These are phyloP conservation scores for Cataglyphis albicans DNA, from an alignment of 2,888 invertebrate species.

Conservation along the genomic window DNA sequence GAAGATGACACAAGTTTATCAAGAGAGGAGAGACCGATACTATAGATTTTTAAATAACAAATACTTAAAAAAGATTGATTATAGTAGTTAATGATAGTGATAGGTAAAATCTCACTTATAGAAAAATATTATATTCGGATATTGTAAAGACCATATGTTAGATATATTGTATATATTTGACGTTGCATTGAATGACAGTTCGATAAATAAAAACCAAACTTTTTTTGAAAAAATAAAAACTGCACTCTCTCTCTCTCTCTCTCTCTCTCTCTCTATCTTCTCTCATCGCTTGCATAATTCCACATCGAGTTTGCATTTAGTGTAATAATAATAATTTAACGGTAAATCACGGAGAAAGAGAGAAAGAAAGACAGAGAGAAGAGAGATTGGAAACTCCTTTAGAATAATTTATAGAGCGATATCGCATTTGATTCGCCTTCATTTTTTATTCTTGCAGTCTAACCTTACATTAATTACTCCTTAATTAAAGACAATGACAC, in stretches of 20 bases:
- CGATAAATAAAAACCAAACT: slow-evolving; percentile 51
- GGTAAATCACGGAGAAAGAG: not conserved
- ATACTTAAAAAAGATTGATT: not conserved
- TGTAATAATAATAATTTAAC: not conserved
- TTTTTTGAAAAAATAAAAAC: not conserved
- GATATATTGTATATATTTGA: slow-evolving; percentile 58
- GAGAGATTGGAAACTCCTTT: not conserved
- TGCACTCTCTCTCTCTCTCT: not conserved
- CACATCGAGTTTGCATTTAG: not conserved
- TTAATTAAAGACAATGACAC: slow-evolving; percentile 25
- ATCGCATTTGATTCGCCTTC: not conserved
- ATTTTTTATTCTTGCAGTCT: not conserved
- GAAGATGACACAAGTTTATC: not conserved
- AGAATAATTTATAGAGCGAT: not conserved
- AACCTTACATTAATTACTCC: slow-evolving; percentile 8
- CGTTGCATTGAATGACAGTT: slow-evolving; percentile 53
- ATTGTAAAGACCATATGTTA: not conserved
- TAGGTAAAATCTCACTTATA: not conserved
- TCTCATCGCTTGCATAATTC: not conserved
- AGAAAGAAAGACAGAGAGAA: not conserved
- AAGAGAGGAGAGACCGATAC: not conserved
- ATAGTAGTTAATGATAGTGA: not conserved
- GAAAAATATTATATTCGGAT: not conserved
- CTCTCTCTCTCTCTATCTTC: too few species aligned
- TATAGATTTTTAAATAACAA: not conserved